Evolutionary conservation across 2,888 invertebrate genomes (phyloP).

Genomic region (Idaea dimidiata): DNA sequence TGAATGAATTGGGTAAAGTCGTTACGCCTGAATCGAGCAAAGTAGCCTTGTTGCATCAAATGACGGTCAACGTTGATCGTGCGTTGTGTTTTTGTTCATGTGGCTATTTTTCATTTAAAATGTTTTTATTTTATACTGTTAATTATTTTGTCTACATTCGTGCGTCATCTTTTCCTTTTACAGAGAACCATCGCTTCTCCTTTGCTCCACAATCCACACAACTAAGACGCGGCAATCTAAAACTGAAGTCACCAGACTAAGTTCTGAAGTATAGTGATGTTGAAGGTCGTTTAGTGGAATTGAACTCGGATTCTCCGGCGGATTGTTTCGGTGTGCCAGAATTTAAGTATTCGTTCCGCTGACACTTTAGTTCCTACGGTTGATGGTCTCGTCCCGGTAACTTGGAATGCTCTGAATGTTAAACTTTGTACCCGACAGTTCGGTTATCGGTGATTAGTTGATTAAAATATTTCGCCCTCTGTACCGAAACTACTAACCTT

Average conservation of each 20-base stretch:
- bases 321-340: constrained; percentile 30
- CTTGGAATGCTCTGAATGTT: constrained; percentile 1
- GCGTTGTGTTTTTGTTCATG: no score
- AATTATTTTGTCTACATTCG: background rate
- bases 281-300: constrained; percentile 32
- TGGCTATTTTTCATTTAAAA: no score
- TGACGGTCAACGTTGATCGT: no score
- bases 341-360: constrained; percentile 28
- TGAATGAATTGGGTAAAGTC: no score
- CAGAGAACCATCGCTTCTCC: constrained; percentile 4
- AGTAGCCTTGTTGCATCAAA: no score
- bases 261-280: constrained; percentile 25
- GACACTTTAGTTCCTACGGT: constrained; percentile 13
- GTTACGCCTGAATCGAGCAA: no score
- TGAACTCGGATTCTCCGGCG: constrained; percentile 31
- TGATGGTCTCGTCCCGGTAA: constrained; percentile 17
- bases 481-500: background rate
- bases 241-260: constrained; percentile 18
- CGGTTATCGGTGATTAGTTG: background rate
- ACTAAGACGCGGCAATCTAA: background rate
- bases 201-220: constrained; percentile 7
- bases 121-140: background rate
- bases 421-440: background rate
- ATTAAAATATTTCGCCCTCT: background rate
- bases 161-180: background rate